A percentile compares a stretch with the other conserved stretches of the same genome.
Conservation (phyloP, 1,140 invertebrate species). For the Eumeta japonica region DNA sequence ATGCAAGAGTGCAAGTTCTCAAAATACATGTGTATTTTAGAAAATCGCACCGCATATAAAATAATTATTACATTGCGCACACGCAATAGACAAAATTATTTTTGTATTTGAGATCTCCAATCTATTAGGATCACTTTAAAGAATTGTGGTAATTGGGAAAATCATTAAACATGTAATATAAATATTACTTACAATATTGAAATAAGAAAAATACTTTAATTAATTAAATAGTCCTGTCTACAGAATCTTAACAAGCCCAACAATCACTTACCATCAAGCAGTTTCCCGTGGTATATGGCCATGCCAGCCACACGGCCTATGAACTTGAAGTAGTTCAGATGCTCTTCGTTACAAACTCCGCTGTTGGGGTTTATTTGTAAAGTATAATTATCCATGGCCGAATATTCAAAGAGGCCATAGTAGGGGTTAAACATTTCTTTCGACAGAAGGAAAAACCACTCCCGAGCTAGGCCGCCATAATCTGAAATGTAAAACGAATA, state of each 20-base stretch:
- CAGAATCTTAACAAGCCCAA: constrained; percentile 3
- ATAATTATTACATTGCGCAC: too few species aligned
- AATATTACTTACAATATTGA: too few species aligned
- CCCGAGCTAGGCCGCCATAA: constrained; percentile 94
- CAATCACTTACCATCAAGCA: constrained; percentile 79
- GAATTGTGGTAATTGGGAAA: too few species aligned
- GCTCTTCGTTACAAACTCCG: constrained; percentile 95
- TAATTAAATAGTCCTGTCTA: too few species aligned
- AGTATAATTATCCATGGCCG: constrained; percentile 99
- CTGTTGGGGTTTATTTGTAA: constrained; percentile 98
- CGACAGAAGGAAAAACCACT: constrained; percentile 98
- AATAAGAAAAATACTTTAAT: too few species aligned
- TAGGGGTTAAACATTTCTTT: constrained; percentile 99
- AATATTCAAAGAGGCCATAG: constrained; percentile 98
- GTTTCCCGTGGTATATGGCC: constrained; percentile 98
- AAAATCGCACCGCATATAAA: too few species aligned
- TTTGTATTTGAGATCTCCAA: too few species aligned
- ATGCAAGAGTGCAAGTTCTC: too few species aligned
- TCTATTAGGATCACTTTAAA: too few species aligned
- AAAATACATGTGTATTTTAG: too few species aligned
- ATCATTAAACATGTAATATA: too few species aligned
- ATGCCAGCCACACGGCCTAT: constrained; percentile 96
- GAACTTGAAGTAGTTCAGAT: constrained; percentile 98
- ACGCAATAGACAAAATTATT: too few species aligned
- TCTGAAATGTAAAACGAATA: constrained; percentile 61